Conservation (phyloP, 1,140 invertebrate species). For the Plutomurus gul region DNA sequence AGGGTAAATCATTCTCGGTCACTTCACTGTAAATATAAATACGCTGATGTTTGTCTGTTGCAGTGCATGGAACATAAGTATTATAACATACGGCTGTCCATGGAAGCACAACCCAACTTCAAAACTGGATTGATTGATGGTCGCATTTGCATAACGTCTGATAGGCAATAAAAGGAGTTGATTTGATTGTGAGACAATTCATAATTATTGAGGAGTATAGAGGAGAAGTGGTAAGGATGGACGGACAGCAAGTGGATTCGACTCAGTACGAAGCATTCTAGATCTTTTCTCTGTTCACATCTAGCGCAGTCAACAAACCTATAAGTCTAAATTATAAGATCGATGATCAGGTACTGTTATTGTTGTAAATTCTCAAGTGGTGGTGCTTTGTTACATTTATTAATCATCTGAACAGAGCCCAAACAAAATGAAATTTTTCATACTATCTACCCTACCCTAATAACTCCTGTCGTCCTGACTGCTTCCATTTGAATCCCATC, state of each 20-base stretch:
- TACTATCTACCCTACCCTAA: neutral
- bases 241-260: neutral
- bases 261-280: slow-evolving; percentile 3
- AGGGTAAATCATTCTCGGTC: too few species aligned
- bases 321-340: neutral
- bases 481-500: neutral
- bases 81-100: neutral
- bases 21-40: too few species aligned
- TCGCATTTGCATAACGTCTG: slow-evolving; percentile 1
- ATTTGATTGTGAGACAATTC: slow-evolving; percentile 14
- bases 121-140: slow-evolving; percentile 18
- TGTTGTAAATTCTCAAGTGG: neutral
- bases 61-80: too few species aligned
- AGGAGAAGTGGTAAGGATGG: neutral
- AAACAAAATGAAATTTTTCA: too few species aligned
- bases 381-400: neutral
- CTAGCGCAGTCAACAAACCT: neutral
- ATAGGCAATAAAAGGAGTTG: slow-evolving; percentile 21
- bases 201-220: slow-evolving; percentile 22
- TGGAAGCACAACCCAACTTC: neutral
- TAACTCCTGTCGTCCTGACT: too few species aligned
- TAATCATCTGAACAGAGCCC: neutral
- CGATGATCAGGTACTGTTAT: neutral
- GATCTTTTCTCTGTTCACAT: neutral
- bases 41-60: too few species aligned